Conservation (phyloP, 2,888 invertebrate genomes). For the Drosophila bunnanda region DNA sequence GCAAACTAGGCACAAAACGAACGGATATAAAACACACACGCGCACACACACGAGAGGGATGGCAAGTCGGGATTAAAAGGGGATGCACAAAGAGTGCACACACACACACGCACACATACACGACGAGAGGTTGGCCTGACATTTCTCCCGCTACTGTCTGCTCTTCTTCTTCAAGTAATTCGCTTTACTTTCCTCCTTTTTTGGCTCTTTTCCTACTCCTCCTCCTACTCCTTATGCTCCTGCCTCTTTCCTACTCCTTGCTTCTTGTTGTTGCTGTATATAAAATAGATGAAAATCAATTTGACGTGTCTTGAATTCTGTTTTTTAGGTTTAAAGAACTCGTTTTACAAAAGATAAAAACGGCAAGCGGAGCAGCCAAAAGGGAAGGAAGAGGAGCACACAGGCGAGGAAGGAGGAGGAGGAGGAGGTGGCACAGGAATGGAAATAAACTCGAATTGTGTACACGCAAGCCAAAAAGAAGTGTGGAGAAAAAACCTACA, state of each 20-base stretch:
- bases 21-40: background rate
- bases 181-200: constrained; percentile 57
- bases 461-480: constrained; percentile 17
- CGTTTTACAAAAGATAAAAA: constrained; percentile 59
- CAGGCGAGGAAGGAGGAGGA: constrained; percentile 1
- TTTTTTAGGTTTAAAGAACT: constrained; percentile 77
- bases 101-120: constrained; percentile 3
- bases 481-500: constrained; percentile 13
- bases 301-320: constrained; percentile 78
- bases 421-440: constrained; percentile 32
- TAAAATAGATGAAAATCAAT: constrained; percentile 79
- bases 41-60: constrained; percentile 21
- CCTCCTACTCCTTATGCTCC: constrained; percentile 1
- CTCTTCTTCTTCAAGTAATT: constrained; percentile 55
- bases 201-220: constrained; percentile 18
- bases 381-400: constrained; percentile 24
- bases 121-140: constrained; percentile 43
- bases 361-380: constrained; percentile 21
- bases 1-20: constrained; percentile 44
- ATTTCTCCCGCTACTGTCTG: constrained; percentile 52
- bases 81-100: constrained; percentile 33
- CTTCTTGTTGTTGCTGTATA: constrained; percentile 57
- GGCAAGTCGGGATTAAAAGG: constrained; percentile 28
- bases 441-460: constrained; percentile 67
- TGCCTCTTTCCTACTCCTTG: background rate